Conservation (phyloP, 2,113 vertebrate species). For the Channa argus region DNA sequence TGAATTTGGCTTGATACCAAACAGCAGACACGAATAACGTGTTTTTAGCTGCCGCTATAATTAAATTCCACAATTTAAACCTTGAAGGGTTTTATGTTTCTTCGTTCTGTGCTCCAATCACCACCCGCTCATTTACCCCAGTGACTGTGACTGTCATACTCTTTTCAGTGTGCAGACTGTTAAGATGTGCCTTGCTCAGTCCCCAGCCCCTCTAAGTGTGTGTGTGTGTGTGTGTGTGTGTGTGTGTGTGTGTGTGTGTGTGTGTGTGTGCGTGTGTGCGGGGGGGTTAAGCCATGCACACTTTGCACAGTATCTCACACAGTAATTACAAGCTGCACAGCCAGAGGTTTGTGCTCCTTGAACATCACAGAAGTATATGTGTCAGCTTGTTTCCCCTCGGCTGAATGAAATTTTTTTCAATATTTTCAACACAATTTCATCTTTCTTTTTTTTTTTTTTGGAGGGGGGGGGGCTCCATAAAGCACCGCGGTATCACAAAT, state of each 20-base stretch:
- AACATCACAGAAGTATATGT: constrained; percentile 21
- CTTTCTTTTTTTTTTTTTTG: neutral
- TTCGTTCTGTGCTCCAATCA: constrained; percentile 43
- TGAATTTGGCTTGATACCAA: constrained; percentile 35
- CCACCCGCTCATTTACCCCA: constrained; percentile 9
- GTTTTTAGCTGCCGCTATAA: constrained; percentile 45
- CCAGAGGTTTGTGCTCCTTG: constrained; percentile 37
- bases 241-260: too few species aligned
- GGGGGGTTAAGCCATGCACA: neutral
- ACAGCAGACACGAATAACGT: constrained; percentile 30
- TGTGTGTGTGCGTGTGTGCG: neutral
- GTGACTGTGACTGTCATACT: constrained; percentile 6
- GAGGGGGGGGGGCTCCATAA: neutral
- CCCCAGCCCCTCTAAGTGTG: too few species aligned
- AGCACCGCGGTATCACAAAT: constrained; percentile 25
- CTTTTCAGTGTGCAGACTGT: constrained; percentile 20
- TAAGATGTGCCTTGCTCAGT: neutral
- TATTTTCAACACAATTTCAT: neutral
- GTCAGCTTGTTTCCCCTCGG: constrained; percentile 44
- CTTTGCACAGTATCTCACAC: constrained; percentile 34
- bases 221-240: too few species aligned
- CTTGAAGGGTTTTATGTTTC: constrained; percentile 51
- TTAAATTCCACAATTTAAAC: constrained; percentile 65
- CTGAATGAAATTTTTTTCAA: constrained; percentile 13
- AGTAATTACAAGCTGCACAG: constrained; percentile 51